Evolutionary conservation across 2,113 vertebrate genomes (phyloP).

Genomic region (Recurvirostra avosetta): DNA sequence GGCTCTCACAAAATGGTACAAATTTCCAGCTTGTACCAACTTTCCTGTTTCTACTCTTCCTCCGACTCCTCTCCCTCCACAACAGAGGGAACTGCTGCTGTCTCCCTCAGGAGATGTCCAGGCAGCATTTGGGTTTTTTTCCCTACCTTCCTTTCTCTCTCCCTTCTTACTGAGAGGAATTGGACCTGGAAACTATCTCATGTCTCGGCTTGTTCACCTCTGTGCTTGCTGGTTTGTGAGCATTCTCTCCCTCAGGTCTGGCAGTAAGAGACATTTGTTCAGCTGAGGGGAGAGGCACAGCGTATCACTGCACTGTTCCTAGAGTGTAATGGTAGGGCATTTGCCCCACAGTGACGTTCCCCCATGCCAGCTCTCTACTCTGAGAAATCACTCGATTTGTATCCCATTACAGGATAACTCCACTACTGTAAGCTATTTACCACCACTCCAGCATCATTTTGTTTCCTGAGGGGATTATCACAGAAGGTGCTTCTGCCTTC

Average conservation of each 20-base stretch:
- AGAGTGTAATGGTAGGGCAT: not conserved
- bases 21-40: not conserved
- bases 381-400: not conserved
- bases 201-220: not conserved
- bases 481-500: not conserved
- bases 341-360: not conserved
- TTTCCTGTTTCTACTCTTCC: not conserved
- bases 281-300: not conserved
- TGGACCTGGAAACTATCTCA: not conserved
- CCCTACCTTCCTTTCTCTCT: not conserved
- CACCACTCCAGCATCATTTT: not conserved
- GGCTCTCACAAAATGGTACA: not conserved
- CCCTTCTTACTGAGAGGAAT: not conserved
- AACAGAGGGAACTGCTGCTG: fast-evolving
- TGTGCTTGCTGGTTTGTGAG: not conserved
- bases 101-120: not conserved
- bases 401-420: not conserved
- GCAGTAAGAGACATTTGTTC: not conserved
- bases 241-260: not conserved
- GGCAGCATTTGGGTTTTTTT: not conserved
- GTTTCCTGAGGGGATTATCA: not conserved
- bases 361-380: not conserved
- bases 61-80: not conserved
- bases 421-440: not conserved
- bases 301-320: not conserved